Evolutionary conservation across 2,888 invertebrate genomes (phyloP).

Genomic region (Ganaspis brasiliensis): DNA sequence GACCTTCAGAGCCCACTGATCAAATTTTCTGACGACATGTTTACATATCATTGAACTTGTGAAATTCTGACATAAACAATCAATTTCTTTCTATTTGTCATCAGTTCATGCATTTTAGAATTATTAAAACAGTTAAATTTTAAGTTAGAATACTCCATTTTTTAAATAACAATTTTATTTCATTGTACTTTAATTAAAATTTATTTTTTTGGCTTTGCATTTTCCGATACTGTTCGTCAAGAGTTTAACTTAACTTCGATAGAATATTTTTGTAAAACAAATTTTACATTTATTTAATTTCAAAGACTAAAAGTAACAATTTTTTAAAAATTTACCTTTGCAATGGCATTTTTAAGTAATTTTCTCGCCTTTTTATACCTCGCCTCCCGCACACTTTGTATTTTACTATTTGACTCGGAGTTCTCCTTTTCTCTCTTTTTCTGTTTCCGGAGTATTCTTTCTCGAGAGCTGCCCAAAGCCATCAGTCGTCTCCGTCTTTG

Average conservation of each 20-base stretch:
- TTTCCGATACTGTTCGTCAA: too few relatives aligned
- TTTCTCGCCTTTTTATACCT: constrained; percentile 80
- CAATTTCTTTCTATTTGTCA: not conserved
- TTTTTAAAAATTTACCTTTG: constrained; percentile 74
- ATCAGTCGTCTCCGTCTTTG: constrained; percentile 82
- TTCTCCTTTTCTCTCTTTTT: constrained; percentile 76
- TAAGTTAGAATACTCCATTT: too few relatives aligned
- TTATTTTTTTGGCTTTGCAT: not conserved
- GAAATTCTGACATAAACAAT: not conserved
- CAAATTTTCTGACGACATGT: not conserved
- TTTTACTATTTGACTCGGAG: constrained; percentile 69
- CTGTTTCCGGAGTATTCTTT: constrained; percentile 77
- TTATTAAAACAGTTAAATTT: too few relatives aligned
- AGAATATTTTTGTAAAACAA: too few relatives aligned
- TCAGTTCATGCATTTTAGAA: too few relatives aligned
- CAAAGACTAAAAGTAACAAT: constrained; percentile 10
- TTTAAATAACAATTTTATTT: too few relatives aligned
- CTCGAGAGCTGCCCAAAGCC: constrained; percentile 79
- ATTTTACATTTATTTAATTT: too few relatives aligned
- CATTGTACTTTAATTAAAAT: not conserved
- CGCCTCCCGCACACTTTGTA: constrained; percentile 75
- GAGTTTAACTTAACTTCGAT: too few relatives aligned
- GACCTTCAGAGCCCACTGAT: not conserved
- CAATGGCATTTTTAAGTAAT: constrained; percentile 80
- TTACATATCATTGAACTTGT: not conserved